Evolutionary conservation across 2,113 vertebrate species (phyloP).

Genomic region (Corythoichthys intestinalis): DNA sequence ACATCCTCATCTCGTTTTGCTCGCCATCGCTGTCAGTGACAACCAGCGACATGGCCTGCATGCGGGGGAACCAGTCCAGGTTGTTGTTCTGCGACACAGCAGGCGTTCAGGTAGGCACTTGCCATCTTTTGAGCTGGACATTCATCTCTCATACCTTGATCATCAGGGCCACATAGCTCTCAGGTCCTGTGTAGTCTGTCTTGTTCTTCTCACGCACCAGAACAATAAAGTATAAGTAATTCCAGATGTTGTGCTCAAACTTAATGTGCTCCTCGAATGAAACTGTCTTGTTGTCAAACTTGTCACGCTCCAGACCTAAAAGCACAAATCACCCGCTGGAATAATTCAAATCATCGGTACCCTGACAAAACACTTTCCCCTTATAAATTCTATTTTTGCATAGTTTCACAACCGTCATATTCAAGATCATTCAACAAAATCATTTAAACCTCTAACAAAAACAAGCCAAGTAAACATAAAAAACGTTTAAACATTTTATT

Average conservation of each 20-base stretch:
- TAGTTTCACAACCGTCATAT: too few relatives aligned
- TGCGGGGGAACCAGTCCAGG: constrained; percentile 96
- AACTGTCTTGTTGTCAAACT: constrained; percentile 98
- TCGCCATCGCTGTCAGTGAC: constrained; percentile 91
- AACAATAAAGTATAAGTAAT: constrained; percentile 97
- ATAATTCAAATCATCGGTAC: background rate
- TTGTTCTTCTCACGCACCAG: constrained; percentile 92
- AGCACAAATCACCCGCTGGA: background rate
- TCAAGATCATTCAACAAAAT: too few relatives aligned
- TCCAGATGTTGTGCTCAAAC: constrained; percentile 98
- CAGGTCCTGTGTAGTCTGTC: constrained; percentile 94
- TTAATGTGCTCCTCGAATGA: constrained; percentile 97
- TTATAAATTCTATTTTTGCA: too few relatives aligned
- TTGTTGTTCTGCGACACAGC: constrained; percentile 82
- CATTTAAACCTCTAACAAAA: too few relatives aligned
- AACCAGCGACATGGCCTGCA: constrained; percentile 98
- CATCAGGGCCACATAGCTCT: constrained; percentile 96
- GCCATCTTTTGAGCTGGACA: background rate
- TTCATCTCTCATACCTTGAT: constrained; percentile 80
- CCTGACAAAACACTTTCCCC: background rate
- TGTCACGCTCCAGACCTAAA: constrained; percentile 92
- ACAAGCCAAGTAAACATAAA: too few relatives aligned
- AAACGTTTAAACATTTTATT: too few relatives aligned
- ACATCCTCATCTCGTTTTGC: constrained; percentile 91
- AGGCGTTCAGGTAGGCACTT: background rate